phyloP scores from a whole-genome alignment of 1,140 invertebrate genomes.

The Hetaerina americana region DNA sequence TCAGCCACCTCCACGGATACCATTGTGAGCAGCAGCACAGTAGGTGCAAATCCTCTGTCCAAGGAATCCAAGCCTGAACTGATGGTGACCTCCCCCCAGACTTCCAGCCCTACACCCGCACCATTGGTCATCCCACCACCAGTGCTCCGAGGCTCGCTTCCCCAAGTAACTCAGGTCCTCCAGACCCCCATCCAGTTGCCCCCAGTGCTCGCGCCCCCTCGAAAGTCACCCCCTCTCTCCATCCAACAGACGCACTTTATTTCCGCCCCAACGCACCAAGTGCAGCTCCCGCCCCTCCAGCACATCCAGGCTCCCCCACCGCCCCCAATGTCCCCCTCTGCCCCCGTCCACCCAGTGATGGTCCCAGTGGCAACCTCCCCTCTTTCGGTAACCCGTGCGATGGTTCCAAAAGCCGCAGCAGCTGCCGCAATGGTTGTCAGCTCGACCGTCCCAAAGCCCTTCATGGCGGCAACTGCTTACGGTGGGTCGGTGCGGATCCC shows the following conservation, averaged over 20 bases:
- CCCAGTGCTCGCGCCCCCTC: neutral
- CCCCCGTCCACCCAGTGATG: neutral
- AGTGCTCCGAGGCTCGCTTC: conserved; percentile 4
- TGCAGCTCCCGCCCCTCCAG: neutral
- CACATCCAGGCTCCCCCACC: neutral
- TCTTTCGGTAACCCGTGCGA: neutral
- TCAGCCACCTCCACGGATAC: conserved; percentile 27
- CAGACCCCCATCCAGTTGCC: neutral
- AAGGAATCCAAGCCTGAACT: conserved; percentile 22
- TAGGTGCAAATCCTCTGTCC: conserved; percentile 21
- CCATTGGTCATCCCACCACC: neutral
- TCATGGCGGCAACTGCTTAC: conserved; percentile 27
- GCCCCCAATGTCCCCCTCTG: conserved; percentile 2
- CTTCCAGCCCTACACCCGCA: neutral
- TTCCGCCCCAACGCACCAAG: conserved; percentile 3
- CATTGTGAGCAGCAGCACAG: conserved; percentile 29
- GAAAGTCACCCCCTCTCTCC: neutral
- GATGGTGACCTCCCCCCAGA: neutral
- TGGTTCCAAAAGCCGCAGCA: neutral
- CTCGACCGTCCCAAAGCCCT: neutral
- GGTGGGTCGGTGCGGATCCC: conserved; percentile 31
- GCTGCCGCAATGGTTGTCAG: neutral
- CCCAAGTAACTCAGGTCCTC: neutral
- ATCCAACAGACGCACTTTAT: neutral
- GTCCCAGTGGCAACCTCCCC: neutral